Evolutionary conservation across 2,113 vertebrate genomes (phyloP).

Genomic region (Microcebus tavaratra): DNA sequence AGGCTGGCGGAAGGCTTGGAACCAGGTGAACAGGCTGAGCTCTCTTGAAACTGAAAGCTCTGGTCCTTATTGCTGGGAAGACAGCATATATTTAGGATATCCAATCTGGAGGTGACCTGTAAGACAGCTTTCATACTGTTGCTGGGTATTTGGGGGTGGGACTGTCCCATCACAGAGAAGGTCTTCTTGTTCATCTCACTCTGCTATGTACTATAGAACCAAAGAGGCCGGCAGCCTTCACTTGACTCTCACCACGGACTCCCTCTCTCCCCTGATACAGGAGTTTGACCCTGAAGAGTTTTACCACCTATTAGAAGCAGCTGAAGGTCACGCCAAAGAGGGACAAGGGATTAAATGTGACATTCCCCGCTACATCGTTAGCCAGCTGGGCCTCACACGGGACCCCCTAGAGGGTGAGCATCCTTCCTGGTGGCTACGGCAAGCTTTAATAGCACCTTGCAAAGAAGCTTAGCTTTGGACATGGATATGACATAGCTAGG

Average conservation of each 20-base stretch:
- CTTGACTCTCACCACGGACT: conserved; percentile 17
- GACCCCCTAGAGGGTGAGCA: conserved; percentile 96
- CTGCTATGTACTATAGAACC: not conserved
- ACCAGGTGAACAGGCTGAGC: not conserved
- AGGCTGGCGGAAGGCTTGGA: not conserved
- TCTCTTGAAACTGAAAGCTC: conserved; percentile 17
- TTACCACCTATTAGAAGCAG: conserved; percentile 97
- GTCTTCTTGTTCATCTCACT: not conserved
- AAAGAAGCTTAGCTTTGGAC: conserved; percentile 8
- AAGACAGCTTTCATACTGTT: not conserved
- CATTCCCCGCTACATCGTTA: conserved; percentile 98
- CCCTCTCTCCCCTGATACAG: conserved; percentile 82
- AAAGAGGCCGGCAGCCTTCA: not conserved
- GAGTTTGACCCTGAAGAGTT: conserved; percentile 99
- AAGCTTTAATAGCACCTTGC: not conserved
- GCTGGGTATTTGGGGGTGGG: not conserved
- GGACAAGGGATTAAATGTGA: conserved; percentile 98
- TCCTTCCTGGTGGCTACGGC: conserved; percentile 13
- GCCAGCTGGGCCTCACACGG: conserved; percentile 97
- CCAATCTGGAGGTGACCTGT: not conserved
- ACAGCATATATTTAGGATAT: not conserved
- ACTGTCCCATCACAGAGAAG: not conserved
- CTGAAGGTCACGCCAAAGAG: conserved; percentile 98
- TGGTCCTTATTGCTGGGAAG: conserved; percentile 27
- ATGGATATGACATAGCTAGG: not conserved